Evolutionary conservation across 2,888 invertebrate genomes (phyloP), one percentile per base, ranked within the genome.

Genomic region (Tachina lurida): DNA sequence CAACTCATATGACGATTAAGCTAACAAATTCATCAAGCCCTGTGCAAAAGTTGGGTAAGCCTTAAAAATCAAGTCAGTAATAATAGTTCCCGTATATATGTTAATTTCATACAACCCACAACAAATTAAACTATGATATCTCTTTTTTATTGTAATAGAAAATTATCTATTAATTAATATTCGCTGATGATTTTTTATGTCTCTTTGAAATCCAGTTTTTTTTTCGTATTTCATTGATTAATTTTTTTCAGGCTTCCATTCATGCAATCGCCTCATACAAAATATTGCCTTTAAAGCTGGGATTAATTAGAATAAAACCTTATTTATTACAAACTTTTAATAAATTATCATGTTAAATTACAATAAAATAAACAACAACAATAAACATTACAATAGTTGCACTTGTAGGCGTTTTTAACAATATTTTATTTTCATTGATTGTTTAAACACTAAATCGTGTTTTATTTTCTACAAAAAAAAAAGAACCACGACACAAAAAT

Each of bases 381-480:
- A 76, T 47, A 65, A 71, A 12, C 17, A 49, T 41, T 68, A 49
- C 19, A 79, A 60, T 70, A 62, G 45, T 68, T 73, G 81, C 47
- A 74, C 41, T 81, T 77, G 86, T 86, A 83, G 86, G 86, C 75
- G 86, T 82, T 65, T 49, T 47, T 49, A 58, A 71, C 75, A 83
- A 76, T 73, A 78, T 79, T 83, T 79, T 79, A 79, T 86, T 83
- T 82, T 79, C 79, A 86, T 75, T 86, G 82, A 83, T 79, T 76
- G 75, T 79, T 86, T 82, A 41, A 79, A 83, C 45, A 71, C 76
- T 75, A 71, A 82, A 86, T 70, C 62, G 71, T 60, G 78, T 82
- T 68, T 81, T 68, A 78, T 63, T 63, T 67, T 63, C 39, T 31
- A 31, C 31, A 31, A 52, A 58, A 9, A 31, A 68, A 62, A 15